A percentile compares a stretch with the other conserved stretches of the same genome.
Evolutionary conservation across 2,797 vertebrate genomes (phyloP).

Genomic region (Silurus aristotelis): DNA sequence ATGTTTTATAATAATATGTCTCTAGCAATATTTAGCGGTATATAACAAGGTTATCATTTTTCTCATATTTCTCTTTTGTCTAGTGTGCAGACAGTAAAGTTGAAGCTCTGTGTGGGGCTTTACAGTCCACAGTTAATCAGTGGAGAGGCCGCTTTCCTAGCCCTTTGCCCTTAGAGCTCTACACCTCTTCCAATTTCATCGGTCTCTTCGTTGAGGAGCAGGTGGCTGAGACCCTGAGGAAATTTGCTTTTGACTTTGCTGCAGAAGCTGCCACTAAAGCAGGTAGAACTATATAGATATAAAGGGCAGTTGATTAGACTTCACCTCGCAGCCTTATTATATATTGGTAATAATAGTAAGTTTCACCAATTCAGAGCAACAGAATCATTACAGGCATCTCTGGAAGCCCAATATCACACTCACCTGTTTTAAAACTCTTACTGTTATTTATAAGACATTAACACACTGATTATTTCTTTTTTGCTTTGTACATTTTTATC

Average conservation of each 20-base stretch:
- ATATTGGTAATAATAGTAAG: background rate
- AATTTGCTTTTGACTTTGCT: conserved; percentile 91
- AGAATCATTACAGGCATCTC: background rate
- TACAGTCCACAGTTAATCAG: conserved; percentile 84
- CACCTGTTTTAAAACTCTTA: background rate
- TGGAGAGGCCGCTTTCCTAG: conserved; percentile 89
- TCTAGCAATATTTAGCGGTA: background rate
- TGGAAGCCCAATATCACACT: background rate
- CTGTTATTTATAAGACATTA: background rate
- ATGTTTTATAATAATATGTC: background rate
- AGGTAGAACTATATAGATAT: conserved; percentile 68
- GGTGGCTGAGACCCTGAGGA: conserved; percentile 89
- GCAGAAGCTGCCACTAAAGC: conserved; percentile 87
- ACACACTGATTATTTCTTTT: background rate
- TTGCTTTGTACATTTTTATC: background rate
- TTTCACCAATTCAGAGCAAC: background rate
- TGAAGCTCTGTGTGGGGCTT: conserved; percentile 84
- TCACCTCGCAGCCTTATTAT: too few relatives aligned
- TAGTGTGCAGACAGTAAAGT: conserved; percentile 95
- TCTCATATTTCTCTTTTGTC: background rate
- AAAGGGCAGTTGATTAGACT: background rate
- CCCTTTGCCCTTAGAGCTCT: conserved; percentile 90
- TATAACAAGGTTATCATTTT: background rate
- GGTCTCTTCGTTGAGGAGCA: conserved; percentile 97
- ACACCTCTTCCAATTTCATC: conserved; percentile 93